A percentile compares a stretch with the other conserved stretches of the same genome.
Evolutionary conservation across 2,888 invertebrate genomes (phyloP).

Genomic region (Cantharis rustica): DNA sequence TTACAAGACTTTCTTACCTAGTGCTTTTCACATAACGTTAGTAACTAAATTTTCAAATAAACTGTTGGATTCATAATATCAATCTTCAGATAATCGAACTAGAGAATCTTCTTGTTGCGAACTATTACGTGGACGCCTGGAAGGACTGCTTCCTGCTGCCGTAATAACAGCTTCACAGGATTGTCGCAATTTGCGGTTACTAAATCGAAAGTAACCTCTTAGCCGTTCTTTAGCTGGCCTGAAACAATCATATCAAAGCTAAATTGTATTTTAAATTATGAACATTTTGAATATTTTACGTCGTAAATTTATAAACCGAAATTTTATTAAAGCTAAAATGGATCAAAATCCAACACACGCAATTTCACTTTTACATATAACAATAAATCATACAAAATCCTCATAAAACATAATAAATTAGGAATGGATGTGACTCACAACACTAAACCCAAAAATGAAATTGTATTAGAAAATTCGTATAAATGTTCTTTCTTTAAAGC

Average conservation of each 20-base stretch:
- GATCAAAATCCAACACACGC: neutral
- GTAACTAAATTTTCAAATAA: constrained; percentile 51
- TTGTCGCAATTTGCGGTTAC: constrained; percentile 54
- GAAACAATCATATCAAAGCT: constrained; percentile 30
- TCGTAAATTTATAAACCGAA: neutral
- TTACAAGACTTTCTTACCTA: neutral
- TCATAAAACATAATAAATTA: neutral
- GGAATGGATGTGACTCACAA: neutral
- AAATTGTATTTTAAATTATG: neutral
- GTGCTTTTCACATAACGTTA: constrained; percentile 11
- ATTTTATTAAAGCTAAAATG: neutral
- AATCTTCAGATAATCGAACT: constrained; percentile 38
- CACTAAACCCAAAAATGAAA: neutral
- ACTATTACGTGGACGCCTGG: constrained; percentile 34
- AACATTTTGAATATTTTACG: neutral
- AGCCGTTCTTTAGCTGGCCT: constrained; percentile 64
- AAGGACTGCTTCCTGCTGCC: constrained; percentile 46
- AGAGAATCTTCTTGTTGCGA: constrained; percentile 40
- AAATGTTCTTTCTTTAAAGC: neutral
- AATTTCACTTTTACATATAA: neutral
- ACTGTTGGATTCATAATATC: constrained; percentile 43
- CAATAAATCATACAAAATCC: neutral
- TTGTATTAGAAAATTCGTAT: neutral
- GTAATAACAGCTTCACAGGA: constrained; percentile 56
- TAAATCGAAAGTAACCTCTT: constrained; percentile 62